Evolutionary conservation across 2,797 vertebrate genomes (phyloP).

Genomic region (Syngnathus acus): DNA sequence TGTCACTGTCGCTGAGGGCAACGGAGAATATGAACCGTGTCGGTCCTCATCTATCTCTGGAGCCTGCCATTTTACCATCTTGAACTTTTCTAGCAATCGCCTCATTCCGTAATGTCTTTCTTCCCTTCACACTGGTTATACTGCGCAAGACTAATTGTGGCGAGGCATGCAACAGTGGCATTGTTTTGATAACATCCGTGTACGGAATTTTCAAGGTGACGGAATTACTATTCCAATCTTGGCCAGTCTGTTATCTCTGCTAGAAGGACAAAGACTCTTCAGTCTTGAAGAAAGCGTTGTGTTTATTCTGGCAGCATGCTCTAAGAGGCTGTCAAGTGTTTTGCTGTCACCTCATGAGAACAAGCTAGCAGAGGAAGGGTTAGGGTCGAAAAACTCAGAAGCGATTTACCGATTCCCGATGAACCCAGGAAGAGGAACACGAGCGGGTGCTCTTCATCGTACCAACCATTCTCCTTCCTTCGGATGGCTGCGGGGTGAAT

Average conservation of each 20-base stretch:
- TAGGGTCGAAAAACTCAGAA: slow-evolving; percentile 15
- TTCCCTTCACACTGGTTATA: slow-evolving; percentile 11
- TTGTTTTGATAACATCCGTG: background rate
- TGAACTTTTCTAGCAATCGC: slow-evolving; percentile 44
- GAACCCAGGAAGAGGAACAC: slow-evolving; percentile 97
- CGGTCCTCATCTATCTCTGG: slow-evolving; percentile 70
- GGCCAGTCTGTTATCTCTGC: background rate
- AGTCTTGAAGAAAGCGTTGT: slow-evolving; percentile 8
- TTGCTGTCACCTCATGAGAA: slow-evolving; percentile 8
- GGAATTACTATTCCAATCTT: background rate
- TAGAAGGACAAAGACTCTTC: background rate
- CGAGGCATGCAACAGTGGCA: no score
- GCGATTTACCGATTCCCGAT: slow-evolving; percentile 88
- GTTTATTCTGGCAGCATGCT: slow-evolving; percentile 29
- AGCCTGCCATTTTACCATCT: slow-evolving; percentile 57
- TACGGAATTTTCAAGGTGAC: no score
- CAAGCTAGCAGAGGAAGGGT: slow-evolving; percentile 6
- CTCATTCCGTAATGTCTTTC: slow-evolving; percentile 35
- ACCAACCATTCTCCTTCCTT: slow-evolving; percentile 97
- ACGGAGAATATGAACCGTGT: slow-evolving; percentile 67
- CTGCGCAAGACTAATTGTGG: no score
- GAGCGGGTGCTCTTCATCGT: slow-evolving; percentile 93
- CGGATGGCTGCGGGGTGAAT: slow-evolving; percentile 77
- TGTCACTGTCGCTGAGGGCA: slow-evolving; percentile 72
- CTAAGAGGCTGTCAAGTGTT: background rate